phyloP scores from a whole-genome alignment of 2,888 invertebrate species.

The Carterocephalus palaemon region DNA sequence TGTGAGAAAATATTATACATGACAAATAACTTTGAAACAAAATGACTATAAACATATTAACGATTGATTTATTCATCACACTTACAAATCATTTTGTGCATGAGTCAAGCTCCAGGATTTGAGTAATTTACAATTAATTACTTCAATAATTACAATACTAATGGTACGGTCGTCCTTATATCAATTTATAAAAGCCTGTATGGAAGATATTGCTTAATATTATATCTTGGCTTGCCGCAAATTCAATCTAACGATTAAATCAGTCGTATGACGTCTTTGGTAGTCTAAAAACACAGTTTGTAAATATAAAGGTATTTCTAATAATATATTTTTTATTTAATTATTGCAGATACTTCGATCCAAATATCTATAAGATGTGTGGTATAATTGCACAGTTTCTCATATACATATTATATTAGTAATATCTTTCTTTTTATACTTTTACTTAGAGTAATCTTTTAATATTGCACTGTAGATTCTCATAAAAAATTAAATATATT shows the following conservation, averaged over 20 bases:
- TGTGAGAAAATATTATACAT: constrained; percentile 25
- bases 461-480: constrained; percentile 71
- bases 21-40: constrained; percentile 23
- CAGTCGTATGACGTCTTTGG: constrained; percentile 65
- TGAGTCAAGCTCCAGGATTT: constrained; percentile 37
- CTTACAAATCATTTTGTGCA: constrained; percentile 64
- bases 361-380: constrained; percentile 41
- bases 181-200: constrained; percentile 27
- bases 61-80: constrained; percentile 29
- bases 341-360: constrained; percentile 28
- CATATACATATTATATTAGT: constrained; percentile 44
- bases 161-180: constrained; percentile 26
- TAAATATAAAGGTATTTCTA: constrained; percentile 29
- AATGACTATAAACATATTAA: constrained; percentile 32
- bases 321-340: constrained; percentile 34
- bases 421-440: constrained; percentile 40
- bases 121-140: constrained; percentile 25
- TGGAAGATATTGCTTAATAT: constrained; percentile 29
- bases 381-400: constrained; percentile 63
- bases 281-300: constrained; percentile 47
- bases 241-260: constrained; percentile 39
- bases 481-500: constrained; percentile 48
- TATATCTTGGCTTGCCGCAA: constrained; percentile 28
- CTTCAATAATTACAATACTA: constrained; percentile 23
- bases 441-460: constrained; percentile 74